Base-by-base conservation (phyloP, 2,888 invertebrate species). In the Ptilodon capucinus region DNA sequence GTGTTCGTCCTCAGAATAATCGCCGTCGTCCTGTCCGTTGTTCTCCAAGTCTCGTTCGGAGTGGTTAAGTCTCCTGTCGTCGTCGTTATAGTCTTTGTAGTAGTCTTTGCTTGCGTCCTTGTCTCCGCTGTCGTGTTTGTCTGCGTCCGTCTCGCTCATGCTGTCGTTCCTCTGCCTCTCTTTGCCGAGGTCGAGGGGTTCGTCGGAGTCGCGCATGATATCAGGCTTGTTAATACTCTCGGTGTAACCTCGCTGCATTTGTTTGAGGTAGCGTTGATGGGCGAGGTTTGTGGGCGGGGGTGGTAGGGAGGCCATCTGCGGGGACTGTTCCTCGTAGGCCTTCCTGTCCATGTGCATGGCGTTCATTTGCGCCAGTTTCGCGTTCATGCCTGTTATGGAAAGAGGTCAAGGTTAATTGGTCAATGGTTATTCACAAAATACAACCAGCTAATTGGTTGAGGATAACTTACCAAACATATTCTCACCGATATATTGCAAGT, bases 401-500 rank as follows among this genome's bases (percentile, higher is more conserved):
- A 13, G 0, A 0, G 14, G 21, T 2, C 5, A 40, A 40, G 13
- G 30, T 25, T 9, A 44, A 30, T 18, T 11, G 19, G 14, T 5
- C 1, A 32, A 14, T 14, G 6, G 32, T 32, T 32, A 3, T 28
- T 11, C 2, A 11, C 0, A 28, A 8, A 14, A 32, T 7, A 7
- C 13, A 2, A 32, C 14, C 2, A 13, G 4, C 21, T 21, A 6
- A 7, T 21, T 21, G 21, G 21, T 7, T 21, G 18, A 18, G 2
- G 6, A 19, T 16, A 45, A 72, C 88, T 92, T 77, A 88, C 95
- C 93, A 53, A 94, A 93, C 42, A 95, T 94, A 74, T 95, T 97
- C 79, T 97, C 97, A 2, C 96, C 95, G 71, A 97, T 96, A 71
- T 96, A 95, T 80, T 97, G 97, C 53, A 97, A 92, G 79, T 97